Conservation (phyloP, 2,113 vertebrate genomes). For the Sardina pilchardus region DNA sequence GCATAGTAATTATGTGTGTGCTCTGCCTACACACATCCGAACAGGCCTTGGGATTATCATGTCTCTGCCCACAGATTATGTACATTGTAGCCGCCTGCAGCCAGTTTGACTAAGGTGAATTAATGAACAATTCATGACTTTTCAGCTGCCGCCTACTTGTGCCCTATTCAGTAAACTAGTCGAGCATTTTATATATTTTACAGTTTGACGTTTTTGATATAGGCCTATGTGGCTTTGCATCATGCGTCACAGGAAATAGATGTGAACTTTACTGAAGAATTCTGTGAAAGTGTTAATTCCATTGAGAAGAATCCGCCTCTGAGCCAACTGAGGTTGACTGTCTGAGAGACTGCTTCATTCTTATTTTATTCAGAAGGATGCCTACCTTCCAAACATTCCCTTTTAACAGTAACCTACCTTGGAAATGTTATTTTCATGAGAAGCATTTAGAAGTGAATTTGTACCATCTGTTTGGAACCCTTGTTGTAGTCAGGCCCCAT, state of each 20-base stretch:
- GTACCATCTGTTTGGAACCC: background rate
- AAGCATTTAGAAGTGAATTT: background rate
- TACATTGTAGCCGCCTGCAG: background rate
- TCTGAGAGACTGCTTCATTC: no score
- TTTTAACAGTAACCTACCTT: background rate
- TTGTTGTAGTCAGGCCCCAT: background rate
- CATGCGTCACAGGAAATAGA: background rate
- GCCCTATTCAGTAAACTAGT: background rate
- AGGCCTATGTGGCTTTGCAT: background rate
- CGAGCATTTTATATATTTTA: background rate
- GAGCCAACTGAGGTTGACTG: no score
- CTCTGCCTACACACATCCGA: constrained; percentile 1
- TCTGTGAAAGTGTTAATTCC: background rate
- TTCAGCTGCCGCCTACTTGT: background rate
- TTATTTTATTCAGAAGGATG: no score
- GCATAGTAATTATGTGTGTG: background rate
- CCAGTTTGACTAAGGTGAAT: background rate
- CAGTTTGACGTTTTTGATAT: background rate
- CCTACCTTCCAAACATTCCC: background rate
- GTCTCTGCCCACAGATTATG: background rate
- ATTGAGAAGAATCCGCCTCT: no score
- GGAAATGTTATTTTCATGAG: background rate
- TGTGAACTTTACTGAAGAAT: background rate
- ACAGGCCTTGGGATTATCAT: background rate
- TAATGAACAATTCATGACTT: background rate